A percentile compares a stretch with the other conserved stretches of the same genome.
These are phyloP conservation scores for Macropis europaea DNA, from an alignment of 2,888 invertebrate species.

Conservation along the genomic window DNA sequence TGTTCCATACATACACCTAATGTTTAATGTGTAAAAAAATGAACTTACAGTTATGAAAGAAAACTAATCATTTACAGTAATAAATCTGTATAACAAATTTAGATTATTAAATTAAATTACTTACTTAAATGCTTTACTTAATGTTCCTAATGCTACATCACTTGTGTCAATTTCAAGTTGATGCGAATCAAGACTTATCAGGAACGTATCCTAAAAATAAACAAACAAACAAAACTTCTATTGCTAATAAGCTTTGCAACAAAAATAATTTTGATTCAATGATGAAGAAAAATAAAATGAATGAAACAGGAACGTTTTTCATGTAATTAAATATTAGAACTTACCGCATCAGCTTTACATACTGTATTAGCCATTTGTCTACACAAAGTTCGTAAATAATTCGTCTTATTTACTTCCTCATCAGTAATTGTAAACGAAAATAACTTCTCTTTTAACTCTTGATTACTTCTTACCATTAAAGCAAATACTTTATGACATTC, in stretches of 20 bases:
- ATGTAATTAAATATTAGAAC: constrained; percentile 74
- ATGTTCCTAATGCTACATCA: constrained; percentile 91
- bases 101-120: constrained; percentile 60
- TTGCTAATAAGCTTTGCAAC: not conserved
- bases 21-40: not conserved
- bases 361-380: constrained; percentile 95
- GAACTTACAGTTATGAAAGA: constrained; percentile 31
- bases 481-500: constrained; percentile 96
- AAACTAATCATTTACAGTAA: constrained; percentile 11
- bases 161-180: constrained; percentile 94
- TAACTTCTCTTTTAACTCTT: constrained; percentile 92
- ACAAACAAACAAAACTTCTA: constrained; percentile 4
- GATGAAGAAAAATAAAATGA: not conserved
- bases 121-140: constrained; percentile 93
- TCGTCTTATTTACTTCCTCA: constrained; percentile 90
- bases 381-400: constrained; percentile 91
- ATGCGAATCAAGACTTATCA: constrained; percentile 88
- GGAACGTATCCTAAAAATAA: constrained; percentile 88
- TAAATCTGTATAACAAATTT: constrained; percentile 5
- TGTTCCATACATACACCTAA: not conserved
- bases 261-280: not conserved
- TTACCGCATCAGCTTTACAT: constrained; percentile 95
- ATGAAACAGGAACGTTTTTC: not conserved
- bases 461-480: constrained; percentile 91
- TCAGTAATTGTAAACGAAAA: constrained; percentile 93